These are phyloP conservation scores for Catharus ustulatus DNA, from an alignment of 2,797 vertebrate species.

Conservation along the genomic window DNA sequence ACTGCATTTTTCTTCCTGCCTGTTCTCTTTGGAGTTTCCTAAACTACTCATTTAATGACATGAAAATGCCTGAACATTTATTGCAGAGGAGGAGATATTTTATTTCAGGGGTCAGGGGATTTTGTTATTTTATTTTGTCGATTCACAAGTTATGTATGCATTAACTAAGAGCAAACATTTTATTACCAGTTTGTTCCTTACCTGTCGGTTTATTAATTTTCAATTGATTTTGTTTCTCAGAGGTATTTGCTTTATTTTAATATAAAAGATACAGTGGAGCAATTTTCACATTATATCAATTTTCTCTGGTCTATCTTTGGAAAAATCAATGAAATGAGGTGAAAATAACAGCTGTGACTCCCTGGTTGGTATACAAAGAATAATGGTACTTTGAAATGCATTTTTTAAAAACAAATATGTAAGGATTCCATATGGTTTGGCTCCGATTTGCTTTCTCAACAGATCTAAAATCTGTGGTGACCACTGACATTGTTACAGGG, in stretches of 20 bases:
- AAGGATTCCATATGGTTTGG: neutral
- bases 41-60: neutral
- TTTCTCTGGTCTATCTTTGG: neutral
- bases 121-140: neutral
- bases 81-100: neutral
- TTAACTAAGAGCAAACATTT: neutral
- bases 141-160: neutral
- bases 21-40: neutral
- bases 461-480: neutral
- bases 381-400: neutral
- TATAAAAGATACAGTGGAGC: neutral
- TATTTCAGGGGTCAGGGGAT: neutral
- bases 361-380: neutral
- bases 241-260: neutral
- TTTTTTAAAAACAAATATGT: neutral
- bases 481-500: neutral
- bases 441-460: neutral
- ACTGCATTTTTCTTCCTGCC: neutral
- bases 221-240: neutral
- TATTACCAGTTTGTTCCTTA: neutral
- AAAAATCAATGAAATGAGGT: slow-evolving; percentile 11
- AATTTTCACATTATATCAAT: neutral
- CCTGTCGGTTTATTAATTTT: neutral
- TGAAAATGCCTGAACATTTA: neutral
- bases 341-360: slow-evolving; percentile 4